Evolutionary conservation across 92 coral and sea anemone genomes (phyloP).

Genomic region (Umimayanthus kanabou): DNA sequence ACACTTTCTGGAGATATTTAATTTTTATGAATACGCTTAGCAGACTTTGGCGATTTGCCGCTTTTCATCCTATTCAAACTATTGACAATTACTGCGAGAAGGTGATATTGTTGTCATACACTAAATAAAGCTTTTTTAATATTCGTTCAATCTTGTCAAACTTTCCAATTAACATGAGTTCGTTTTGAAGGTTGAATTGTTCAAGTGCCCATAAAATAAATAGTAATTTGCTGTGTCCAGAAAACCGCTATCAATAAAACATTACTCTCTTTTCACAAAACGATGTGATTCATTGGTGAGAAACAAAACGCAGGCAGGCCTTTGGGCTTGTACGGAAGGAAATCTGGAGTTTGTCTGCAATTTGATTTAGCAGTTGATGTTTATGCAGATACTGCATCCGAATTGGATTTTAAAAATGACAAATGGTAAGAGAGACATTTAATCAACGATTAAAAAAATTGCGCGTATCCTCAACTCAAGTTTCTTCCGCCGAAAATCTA

Average conservation of each 20-base stretch:
- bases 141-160: constrained; percentile 38
- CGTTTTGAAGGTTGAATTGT: constrained; percentile 41
- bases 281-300: not conserved
- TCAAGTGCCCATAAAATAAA: constrained; percentile 65
- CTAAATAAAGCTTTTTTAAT: constrained; percentile 24
- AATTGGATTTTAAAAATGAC: constrained; percentile 13
- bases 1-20: not conserved
- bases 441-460: not conserved
- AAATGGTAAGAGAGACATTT: not conserved
- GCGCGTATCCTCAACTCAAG: not conserved
- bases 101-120: constrained; percentile 19
- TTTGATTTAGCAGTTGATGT: not conserved
- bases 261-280: constrained; percentile 18
- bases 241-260: constrained; percentile 67
- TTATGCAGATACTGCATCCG: not conserved
- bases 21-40: not conserved
- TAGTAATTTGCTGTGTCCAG: constrained; percentile 76
- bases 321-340: not conserved
- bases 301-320: not conserved
- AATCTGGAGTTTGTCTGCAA: not conserved
- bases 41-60: constrained; percentile 6
- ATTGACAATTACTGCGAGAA: constrained; percentile 16
- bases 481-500: constrained; percentile 1
- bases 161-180: constrained; percentile 45
- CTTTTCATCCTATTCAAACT: not conserved